Conservation (phyloP, 2,888 invertebrate genomes). For the Chouioia cunea region DNA sequence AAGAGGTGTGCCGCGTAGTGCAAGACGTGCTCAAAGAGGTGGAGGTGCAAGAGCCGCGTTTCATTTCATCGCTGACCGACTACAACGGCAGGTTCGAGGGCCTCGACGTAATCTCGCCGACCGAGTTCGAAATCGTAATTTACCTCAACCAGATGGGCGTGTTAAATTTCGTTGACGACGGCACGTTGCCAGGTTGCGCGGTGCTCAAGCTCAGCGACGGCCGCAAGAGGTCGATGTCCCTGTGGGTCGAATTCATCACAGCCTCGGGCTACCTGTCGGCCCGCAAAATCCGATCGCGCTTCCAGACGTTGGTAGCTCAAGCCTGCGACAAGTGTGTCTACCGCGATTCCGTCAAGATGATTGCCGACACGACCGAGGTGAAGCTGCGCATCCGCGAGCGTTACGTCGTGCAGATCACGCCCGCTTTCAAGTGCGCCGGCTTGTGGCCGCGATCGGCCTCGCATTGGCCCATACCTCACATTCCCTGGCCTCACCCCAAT, state of each 20-base stretch:
- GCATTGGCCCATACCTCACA: constrained; percentile 92
- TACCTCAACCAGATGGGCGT: constrained; percentile 98
- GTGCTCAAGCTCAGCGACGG: constrained; percentile 95
- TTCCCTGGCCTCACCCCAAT: constrained; percentile 93
- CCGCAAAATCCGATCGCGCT: constrained; percentile 91
- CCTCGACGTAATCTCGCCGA: constrained; percentile 91
- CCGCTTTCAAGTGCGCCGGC: constrained; percentile 93
- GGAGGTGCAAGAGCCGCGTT: constrained; percentile 93
- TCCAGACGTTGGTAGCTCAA: constrained; percentile 89
- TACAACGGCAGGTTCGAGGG: constrained; percentile 93
- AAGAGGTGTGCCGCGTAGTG: constrained; percentile 91
- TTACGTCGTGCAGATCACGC: constrained; percentile 93
- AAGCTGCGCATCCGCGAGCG: constrained; percentile 89
- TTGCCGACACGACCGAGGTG: constrained; percentile 93
- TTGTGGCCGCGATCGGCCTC: constrained; percentile 95
- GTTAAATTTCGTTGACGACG: constrained; percentile 96
- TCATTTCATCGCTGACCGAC: constrained; percentile 90
- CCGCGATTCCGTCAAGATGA: constrained; percentile 93
- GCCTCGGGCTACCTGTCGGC: constrained; percentile 95
- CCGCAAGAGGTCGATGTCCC: constrained; percentile 94
- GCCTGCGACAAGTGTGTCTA: constrained; percentile 95
- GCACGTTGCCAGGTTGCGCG: constrained; percentile 92
- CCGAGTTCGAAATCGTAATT: constrained; percentile 93
- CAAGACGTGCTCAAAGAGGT: constrained; percentile 96
- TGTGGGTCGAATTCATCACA: constrained; percentile 98